These are phyloP conservation scores for Trididemnum miniatum DNA, from an alignment of 23 tunicate genomes.

Conservation along the genomic window DNA sequence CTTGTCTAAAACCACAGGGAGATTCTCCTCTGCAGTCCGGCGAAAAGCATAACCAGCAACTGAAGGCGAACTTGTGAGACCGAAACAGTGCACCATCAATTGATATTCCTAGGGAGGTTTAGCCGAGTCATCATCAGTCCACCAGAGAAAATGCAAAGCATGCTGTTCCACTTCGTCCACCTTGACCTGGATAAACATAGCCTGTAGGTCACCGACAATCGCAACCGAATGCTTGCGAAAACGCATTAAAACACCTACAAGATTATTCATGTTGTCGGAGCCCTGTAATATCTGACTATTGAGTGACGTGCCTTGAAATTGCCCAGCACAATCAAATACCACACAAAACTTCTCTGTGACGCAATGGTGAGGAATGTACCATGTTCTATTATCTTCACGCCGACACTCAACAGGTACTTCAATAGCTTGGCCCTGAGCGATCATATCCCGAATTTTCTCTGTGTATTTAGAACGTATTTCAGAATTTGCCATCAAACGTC, in stretches of 20 bases:
- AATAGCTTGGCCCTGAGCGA: background rate
- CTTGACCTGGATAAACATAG: constrained; percentile 25
- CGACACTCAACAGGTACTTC: background rate
- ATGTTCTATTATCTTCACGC: background rate
- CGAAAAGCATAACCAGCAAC: background rate
- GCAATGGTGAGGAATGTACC: constrained; percentile 26
- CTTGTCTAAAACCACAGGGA: background rate
- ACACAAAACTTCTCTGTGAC: background rate
- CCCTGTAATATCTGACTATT: constrained; percentile 14
- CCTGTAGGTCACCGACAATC: background rate
- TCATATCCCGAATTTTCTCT: constrained; percentile 4
- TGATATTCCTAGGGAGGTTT: background rate
- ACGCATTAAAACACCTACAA: constrained; percentile 6
- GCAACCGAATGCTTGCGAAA: constrained; percentile 19
- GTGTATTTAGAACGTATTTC: background rate
- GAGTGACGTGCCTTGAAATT: constrained; percentile 6
- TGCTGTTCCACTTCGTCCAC: background rate
- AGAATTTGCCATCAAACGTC: constrained; percentile 1
- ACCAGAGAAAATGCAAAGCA: background rate
- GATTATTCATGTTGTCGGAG: constrained; percentile 18
- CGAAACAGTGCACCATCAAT: background rate
- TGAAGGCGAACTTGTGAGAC: background rate
- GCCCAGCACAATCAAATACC: constrained; percentile 17
- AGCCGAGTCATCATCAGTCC: background rate
- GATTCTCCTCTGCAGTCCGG: background rate